Evolutionary conservation across 2,113 vertebrate species (phyloP).

Genomic region (Mormyrus iriodes): DNA sequence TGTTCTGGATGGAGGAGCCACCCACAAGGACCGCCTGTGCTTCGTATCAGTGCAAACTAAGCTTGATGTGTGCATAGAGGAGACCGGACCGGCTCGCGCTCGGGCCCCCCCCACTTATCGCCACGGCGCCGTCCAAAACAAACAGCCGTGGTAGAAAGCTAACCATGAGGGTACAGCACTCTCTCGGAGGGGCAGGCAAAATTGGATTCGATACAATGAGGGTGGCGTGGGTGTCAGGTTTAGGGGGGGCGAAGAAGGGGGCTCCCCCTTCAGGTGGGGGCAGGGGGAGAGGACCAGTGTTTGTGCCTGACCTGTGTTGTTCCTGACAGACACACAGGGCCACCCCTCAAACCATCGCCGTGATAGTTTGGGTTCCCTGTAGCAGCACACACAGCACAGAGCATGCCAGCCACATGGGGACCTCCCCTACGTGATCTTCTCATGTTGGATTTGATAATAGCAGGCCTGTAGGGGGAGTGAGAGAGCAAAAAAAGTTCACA

Average conservation of each 20-base stretch:
- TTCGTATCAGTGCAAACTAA: not conserved
- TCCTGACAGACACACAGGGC: not conserved
- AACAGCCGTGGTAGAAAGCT: not conserved
- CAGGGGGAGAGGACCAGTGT: not conserved
- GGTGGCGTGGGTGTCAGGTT: not conserved
- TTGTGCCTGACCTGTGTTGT: not conserved
- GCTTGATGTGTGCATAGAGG: not conserved
- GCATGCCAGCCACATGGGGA: not conserved
- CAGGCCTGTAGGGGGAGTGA: constrained; percentile 69
- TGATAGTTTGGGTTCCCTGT: not conserved
- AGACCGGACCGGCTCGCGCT: not conserved
- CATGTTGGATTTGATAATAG: constrained; percentile 98
- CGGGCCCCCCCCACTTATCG: not conserved
- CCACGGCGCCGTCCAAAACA: not conserved
- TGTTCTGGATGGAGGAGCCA: not conserved
- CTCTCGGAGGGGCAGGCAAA: not conserved
- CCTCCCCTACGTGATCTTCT: constrained; percentile 79
- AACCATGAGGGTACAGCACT: not conserved
- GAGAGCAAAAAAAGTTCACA: not conserved
- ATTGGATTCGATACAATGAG: not conserved
- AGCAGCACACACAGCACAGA: not conserved
- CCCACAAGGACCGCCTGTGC: not conserved
- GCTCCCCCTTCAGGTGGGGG: not conserved
- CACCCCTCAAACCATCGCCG: not conserved
- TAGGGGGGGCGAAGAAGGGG: not conserved